Conservation (phyloP, 2,113 vertebrate genomes). For the Anarrhichthys ocellatus region DNA sequence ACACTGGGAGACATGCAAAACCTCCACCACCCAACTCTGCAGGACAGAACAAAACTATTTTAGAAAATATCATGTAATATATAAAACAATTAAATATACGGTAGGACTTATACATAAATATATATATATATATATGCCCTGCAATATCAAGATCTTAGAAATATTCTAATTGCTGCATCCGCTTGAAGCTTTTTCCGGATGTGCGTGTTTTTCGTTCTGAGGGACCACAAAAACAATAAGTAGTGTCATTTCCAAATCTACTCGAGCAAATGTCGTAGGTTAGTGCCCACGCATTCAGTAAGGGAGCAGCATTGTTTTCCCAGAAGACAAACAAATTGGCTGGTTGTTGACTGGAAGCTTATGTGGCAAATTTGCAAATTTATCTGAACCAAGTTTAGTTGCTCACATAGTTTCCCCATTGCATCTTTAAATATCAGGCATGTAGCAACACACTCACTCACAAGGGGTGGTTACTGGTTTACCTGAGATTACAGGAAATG, state of each 20-base stretch:
- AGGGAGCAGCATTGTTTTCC: constrained; percentile 29
- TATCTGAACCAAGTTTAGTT: neutral
- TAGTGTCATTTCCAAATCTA: constrained; percentile 18
- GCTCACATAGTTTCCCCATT: neutral
- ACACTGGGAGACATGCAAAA: constrained; percentile 16
- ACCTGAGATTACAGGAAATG: constrained; percentile 47
- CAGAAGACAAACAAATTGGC: constrained; percentile 32
- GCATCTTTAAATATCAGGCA: neutral
- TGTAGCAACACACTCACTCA: neutral
- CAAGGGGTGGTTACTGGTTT: constrained; percentile 22
- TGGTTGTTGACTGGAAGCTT: constrained; percentile 47
- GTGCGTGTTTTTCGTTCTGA: neutral
- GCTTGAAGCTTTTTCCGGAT: neutral
- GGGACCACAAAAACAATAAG: neutral
- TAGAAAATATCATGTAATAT: neutral
- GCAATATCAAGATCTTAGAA: neutral
- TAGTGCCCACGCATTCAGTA: constrained; percentile 30
- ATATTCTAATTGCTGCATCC: neutral
- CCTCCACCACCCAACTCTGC: neutral
- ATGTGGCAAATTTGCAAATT: neutral
- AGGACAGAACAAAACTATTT: too few relatives aligned
- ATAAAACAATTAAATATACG: neutral
- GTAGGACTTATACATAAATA: neutral
- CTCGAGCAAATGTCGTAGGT: neutral
- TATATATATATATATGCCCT: neutral